phyloP scores from a whole-genome alignment of 2,888 invertebrate genomes.

The Horisme vitalbata region DNA sequence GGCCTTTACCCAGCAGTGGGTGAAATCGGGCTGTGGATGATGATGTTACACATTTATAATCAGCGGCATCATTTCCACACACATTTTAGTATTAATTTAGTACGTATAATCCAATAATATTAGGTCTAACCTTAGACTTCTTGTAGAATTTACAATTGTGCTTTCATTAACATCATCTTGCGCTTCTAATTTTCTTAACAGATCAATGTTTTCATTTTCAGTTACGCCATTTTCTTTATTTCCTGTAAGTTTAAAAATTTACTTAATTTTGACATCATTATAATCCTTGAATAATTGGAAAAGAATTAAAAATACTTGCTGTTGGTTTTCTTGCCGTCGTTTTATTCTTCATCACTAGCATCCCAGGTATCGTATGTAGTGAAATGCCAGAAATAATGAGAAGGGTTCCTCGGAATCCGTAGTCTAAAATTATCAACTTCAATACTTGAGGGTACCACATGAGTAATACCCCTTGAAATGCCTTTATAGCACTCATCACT shows the following conservation, averaged over 20 bases:
- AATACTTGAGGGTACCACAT: conserved; percentile 84
- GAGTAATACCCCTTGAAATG: conserved; percentile 79
- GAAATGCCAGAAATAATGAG: conserved; percentile 83
- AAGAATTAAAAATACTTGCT: conserved; percentile 67
- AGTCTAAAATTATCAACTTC: conserved; percentile 71
- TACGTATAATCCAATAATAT: no score
- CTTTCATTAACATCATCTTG: conserved; percentile 7
- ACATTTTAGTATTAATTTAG: no score
- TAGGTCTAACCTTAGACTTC: conserved; percentile 17
- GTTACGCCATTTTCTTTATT: conserved; percentile 41
- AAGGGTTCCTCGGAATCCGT: conserved; percentile 85
- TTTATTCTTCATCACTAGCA: conserved; percentile 77
- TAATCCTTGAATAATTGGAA: conserved; percentile 25
- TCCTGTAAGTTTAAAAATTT: conserved; percentile 41
- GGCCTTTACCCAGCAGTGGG: no score
- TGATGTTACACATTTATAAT: no score
- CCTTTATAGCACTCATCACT: conserved; percentile 85
- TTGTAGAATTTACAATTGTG: background rate
- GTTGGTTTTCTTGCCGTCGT: conserved; percentile 43
- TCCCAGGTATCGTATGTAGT: conserved; percentile 82
- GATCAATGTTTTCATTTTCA: conserved; percentile 48
- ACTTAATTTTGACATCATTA: conserved; percentile 10
- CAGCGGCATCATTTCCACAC: no score
- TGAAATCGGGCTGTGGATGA: no score
- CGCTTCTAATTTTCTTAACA: conserved; percentile 40